Evolutionary conservation across 2,888 invertebrate genomes (phyloP).

Genomic region (Iselma pallidipennis): DNA sequence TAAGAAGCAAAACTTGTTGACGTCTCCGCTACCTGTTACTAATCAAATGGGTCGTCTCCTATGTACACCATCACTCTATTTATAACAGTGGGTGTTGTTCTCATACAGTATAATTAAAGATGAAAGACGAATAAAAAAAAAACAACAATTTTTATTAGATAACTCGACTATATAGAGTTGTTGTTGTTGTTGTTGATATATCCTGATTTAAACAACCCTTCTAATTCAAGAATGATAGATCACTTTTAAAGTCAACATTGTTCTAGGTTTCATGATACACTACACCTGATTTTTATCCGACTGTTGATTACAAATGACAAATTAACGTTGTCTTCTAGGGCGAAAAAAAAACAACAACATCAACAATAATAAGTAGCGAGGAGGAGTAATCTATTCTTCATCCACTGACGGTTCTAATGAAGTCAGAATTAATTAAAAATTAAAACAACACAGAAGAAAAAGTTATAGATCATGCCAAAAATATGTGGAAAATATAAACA

Average conservation of each 20-base stretch:
- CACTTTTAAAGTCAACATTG: conserved; percentile 7
- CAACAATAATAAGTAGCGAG: too few species aligned
- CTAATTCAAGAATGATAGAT: not conserved
- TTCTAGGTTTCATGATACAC: not conserved
- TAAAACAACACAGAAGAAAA: too few species aligned
- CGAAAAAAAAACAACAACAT: too few species aligned
- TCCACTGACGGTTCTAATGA: too few species aligned
- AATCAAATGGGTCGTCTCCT: not conserved
- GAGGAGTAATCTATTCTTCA: too few species aligned
- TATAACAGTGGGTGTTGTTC: not conserved
- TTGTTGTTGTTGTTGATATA: not conserved
- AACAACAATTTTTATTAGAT: not conserved
- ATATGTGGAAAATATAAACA: too few species aligned
- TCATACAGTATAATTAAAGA: not conserved
- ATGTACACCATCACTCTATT: too few species aligned
- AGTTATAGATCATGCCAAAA: too few species aligned
- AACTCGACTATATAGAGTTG: not conserved
- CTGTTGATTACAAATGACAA: conserved; percentile 21
- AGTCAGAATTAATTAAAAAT: too few species aligned
- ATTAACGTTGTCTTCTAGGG: conserved; percentile 17
- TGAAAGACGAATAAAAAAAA: too few species aligned
- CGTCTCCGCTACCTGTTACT: not conserved
- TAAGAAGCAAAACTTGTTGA: not conserved
- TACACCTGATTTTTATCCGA: conserved; percentile 17
- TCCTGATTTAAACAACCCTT: not conserved